Conservation (phyloP, 2,797 vertebrate genomes). For the Coregonus sp. region DNA sequence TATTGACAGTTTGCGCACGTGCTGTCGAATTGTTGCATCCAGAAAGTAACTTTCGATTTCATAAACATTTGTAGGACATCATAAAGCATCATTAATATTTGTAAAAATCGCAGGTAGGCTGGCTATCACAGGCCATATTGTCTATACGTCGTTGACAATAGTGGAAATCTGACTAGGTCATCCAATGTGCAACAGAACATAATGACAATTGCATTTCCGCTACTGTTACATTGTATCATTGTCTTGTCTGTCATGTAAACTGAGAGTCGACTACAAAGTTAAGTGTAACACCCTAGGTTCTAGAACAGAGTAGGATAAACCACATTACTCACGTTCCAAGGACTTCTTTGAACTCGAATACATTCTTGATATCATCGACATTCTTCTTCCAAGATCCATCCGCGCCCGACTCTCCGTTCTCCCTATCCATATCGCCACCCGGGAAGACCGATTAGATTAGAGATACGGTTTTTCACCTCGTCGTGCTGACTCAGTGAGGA, state of each 20-base stretch:
- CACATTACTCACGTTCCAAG: slow-evolving; percentile 77
- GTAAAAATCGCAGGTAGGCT: too few species aligned
- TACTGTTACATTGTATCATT: slow-evolving; percentile 10
- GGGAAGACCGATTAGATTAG: slow-evolving; percentile 15
- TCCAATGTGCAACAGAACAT: slow-evolving; percentile 59
- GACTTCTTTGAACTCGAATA: slow-evolving; percentile 88
- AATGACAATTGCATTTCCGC: slow-evolving; percentile 7
- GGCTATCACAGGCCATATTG: background rate
- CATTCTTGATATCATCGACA: slow-evolving; percentile 85
- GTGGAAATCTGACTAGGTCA: background rate
- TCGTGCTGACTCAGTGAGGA: slow-evolving; percentile 13
- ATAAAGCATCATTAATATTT: too few species aligned
- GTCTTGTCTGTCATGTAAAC: too few species aligned
- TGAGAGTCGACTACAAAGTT: slow-evolving; percentile 56
- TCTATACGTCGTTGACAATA: background rate
- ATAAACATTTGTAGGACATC: too few species aligned
- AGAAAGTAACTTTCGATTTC: background rate
- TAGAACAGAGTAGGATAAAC: background rate
- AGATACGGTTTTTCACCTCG: background rate
- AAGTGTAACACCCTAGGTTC: background rate
- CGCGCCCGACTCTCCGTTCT: slow-evolving; percentile 85
- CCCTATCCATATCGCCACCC: slow-evolving; percentile 84
- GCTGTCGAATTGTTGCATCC: background rate
- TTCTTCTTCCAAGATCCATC: slow-evolving; percentile 86
- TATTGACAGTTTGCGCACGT: background rate